Base-by-base conservation (phyloP, 2,113 vertebrate species). In the Notiomystis cincta region DNA sequence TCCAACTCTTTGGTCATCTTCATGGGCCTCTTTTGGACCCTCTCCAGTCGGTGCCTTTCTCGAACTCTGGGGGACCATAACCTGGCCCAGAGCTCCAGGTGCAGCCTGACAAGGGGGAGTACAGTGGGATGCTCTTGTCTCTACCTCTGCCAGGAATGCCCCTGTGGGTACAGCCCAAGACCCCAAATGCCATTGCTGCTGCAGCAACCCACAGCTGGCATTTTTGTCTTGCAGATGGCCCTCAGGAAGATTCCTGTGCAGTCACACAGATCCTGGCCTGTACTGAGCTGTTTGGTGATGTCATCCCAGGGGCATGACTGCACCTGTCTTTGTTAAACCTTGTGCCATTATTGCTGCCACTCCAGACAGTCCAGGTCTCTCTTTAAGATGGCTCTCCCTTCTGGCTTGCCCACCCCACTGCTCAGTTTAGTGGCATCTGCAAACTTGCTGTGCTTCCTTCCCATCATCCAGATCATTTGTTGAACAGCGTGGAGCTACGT, bases 401-500 rank as follows among this genome's bases (percentile, higher is more conserved):
- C 51, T 57, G 33, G 6, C 37, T 72, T 13, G 1, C 28, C 12
- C 15, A 37, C 15, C 11, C 20, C 42, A 27, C 35, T 25, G 19
- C 35, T 37, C 37, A 72, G 31, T 27, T 80, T 19, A 48, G 15
- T 42, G 17, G 5, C 4, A 1, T 33, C 58, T 50, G 31, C 37
- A 57, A 44, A 44, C 22, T 45, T 50, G 25, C 25, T 58, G 11
- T 37, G 31, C 10, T 77, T 85, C 33, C 42, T 15, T 35, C 18
- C 21, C 45, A 38, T 57, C 30, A n/a, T 47, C 40, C 30, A 44
- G 57, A 35, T 15, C 4, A 61, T n/a, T 82, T 85, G 7, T 16
- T 65, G 65, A 70, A n/a, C 18, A 64, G 9, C 0, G 0, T 35
- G 45, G 21, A 16, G 13, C 27, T 19, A 9, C 15, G 10, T 56